Evolutionary conservation across 92 coral and sea anemone species (phyloP).

Genomic region (Galaxea fascicularis): DNA sequence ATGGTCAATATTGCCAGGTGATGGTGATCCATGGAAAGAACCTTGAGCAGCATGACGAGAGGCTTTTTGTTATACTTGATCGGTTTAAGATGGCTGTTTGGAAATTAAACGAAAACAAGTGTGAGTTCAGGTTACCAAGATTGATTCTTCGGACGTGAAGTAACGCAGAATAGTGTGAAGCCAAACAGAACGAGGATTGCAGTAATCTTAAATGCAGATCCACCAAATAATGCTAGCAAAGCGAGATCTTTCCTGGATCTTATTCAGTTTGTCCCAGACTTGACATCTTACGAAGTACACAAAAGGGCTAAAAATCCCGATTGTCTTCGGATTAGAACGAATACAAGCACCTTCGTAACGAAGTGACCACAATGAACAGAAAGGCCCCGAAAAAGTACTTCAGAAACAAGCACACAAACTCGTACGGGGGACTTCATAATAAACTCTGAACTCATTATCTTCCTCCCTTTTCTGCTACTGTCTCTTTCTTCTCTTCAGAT

Average conservation of each 20-base stretch:
- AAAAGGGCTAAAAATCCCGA: conserved; percentile 53
- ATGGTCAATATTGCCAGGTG: conserved; percentile 15
- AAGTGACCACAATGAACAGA: conserved; percentile 48
- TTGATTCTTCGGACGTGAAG: conserved; percentile 44
- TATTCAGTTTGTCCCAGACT: conserved; percentile 37
- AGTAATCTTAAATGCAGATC: conserved; percentile 22
- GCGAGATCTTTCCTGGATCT: too few species aligned
- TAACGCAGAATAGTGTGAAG: conserved; percentile 29
- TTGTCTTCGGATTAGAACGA: conserved; percentile 51
- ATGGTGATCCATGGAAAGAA: conserved; percentile 11
- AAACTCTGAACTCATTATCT: conserved; percentile 57
- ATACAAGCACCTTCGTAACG: conserved; percentile 57
- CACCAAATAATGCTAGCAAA: conserved; percentile 35
- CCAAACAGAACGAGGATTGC: conserved; percentile 34
- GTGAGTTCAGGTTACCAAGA: conserved; percentile 41
- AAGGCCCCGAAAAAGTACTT: conserved; percentile 16
- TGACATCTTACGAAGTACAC: conserved; percentile 54
- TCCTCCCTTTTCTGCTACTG: too few species aligned
- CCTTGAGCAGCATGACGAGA: conserved; percentile 25
- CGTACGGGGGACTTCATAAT: conserved; percentile 44
- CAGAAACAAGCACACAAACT: conserved; percentile 49
- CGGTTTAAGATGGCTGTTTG: conserved; percentile 1
- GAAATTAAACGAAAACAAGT: conserved; percentile 23
- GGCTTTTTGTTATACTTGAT: conserved; percentile 22
- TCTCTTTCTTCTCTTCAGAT: too few species aligned